Evolutionary conservation across 2,797 vertebrate genomes (phyloP).

Genomic region (Spea hammondii): DNA sequence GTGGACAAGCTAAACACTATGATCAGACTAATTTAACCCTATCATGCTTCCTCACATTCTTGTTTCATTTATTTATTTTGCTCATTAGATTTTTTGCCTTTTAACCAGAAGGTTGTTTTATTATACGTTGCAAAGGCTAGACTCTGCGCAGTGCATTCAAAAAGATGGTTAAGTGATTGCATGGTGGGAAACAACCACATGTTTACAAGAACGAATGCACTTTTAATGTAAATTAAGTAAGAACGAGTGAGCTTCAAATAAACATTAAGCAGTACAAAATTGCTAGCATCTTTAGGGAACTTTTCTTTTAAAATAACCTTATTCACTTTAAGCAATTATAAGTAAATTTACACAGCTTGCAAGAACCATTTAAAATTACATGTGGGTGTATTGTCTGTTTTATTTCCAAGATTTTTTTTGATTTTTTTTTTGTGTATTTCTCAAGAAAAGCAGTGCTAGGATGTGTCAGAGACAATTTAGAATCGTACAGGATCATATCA

Average conservation of each 20-base stretch:
- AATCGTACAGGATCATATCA: background rate
- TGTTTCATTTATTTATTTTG: no score
- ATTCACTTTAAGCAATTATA: conserved; percentile 36
- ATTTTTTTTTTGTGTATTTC: background rate
- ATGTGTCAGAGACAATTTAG: background rate
- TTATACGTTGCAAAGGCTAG: conserved; percentile 37
- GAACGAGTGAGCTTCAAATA: conserved; percentile 21
- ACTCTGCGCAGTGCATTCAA: conserved; percentile 5
- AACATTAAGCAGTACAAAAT: conserved; percentile 35
- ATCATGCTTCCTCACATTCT: no score
- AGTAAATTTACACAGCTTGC: conserved; percentile 47
- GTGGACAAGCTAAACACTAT: no score
- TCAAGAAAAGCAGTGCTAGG: background rate
- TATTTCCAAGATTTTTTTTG: conserved; percentile 4
- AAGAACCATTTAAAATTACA: conserved; percentile 27
- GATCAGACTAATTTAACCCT: no score
- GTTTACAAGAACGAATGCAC: conserved; percentile 33
- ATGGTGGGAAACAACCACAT: conserved; percentile 22
- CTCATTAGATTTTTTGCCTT: background rate
- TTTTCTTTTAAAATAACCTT: conserved; percentile 30
- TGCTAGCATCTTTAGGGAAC: conserved; percentile 14
- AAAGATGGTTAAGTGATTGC: conserved; percentile 30
- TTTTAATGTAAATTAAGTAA: conserved; percentile 45
- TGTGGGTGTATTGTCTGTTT: conserved; percentile 36
- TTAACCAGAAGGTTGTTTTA: conserved; percentile 16